Evolutionary conservation across 2,797 vertebrate species (phyloP), one percentile per base, ranked within the genome.

Genomic region (Craterocephalus amniculus): DNA sequence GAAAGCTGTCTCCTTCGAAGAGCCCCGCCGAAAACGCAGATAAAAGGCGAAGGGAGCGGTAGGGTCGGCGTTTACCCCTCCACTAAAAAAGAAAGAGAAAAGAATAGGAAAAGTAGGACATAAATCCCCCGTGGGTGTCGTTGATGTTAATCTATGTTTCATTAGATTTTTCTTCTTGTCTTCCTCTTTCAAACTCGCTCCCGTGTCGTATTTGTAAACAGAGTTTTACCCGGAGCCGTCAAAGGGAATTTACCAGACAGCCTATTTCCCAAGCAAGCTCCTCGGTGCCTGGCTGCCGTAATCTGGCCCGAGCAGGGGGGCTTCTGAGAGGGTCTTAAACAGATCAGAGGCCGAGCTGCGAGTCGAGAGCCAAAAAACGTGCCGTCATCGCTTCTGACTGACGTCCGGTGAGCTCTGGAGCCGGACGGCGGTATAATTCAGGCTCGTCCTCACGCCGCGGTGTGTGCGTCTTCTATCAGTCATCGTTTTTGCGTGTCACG

Each of bases 91-190:
- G 27, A 61, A 72, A 80, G 81, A 58, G 61, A 81, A 69, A 80
- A 86, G 78, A 89, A 91, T 88, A 78, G 78, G 70, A 88, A 92
- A 91, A 91, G 62, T 95, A 93, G 93, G 94, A 90, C 94, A 94
- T 90, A 90, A 91, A 93, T 63, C 87, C 92, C 93, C 84, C 26
- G 62, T 83, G 91, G 91, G 92, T 79, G 76, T 72, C 68, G 0
- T 65, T 63, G 85, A 93, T 93, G 85, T 89, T 92, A 93, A 95
- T 95, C 93, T 95, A 93, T 93, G 90, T 94, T 94, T 94, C 87
- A 93, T 94, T 92, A 91, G 85, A 92, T 90, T 89, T 67, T 79
- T 80, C 83, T 70, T 84, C 72, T 63, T 70, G 58, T 56, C 74
- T 60, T 75, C 65, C 58, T 43, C 75, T 81, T 65, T 40, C 51